Percentiles rank a stretch among this genome's conserved stretches.
Conservation (phyloP, 2,113 vertebrate species). For the Mandrillus leucophaeus region DNA sequence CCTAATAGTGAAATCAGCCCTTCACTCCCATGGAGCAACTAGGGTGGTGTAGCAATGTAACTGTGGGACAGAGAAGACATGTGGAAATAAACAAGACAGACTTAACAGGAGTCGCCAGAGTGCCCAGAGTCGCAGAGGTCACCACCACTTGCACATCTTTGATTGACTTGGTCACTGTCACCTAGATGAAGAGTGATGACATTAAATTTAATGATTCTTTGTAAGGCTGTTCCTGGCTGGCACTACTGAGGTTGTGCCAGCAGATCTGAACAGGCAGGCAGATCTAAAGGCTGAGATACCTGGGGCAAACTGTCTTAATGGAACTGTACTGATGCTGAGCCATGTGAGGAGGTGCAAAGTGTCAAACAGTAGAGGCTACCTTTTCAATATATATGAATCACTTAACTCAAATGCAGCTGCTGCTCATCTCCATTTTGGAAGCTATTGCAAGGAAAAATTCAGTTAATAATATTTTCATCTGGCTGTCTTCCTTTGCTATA, state of each 20-base stretch:
- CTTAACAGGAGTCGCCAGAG: neutral
- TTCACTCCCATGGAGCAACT: slow-evolving; percentile 10
- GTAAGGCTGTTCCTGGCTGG: neutral
- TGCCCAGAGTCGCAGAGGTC: neutral
- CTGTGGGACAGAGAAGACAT: neutral
- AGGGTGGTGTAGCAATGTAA: neutral
- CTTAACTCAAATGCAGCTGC: neutral
- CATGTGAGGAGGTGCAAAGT: neutral
- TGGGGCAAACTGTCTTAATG: neutral
- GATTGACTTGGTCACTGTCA: neutral
- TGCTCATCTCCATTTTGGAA: neutral
- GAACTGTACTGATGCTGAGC: neutral
- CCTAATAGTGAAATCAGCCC: neutral
- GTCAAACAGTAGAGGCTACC: neutral
- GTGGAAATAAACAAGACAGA: neutral
- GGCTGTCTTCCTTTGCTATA: neutral
- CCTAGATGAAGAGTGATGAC: neutral
- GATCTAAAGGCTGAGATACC: neutral
- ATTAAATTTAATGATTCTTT: neutral
- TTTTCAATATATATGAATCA: neutral
- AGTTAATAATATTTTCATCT: neutral
- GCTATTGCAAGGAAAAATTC: neutral
- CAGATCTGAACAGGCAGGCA: neutral
- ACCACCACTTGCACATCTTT: neutral
- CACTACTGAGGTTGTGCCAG: neutral